Conservation (phyloP, 1,140 invertebrate genomes). For the Philopotamus ludificatus region DNA sequence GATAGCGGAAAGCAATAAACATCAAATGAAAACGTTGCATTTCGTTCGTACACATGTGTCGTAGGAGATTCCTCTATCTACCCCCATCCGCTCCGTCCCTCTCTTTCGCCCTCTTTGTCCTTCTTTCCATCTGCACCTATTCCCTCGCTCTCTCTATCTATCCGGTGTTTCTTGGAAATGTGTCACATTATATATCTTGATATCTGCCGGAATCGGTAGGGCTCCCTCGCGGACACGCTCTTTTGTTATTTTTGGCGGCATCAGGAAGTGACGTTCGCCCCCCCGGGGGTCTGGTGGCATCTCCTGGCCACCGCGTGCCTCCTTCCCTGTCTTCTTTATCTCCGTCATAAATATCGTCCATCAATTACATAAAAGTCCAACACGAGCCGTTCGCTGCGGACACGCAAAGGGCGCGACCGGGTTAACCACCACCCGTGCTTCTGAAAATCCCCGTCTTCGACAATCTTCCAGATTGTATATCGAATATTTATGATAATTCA, state of each 20-base stretch:
- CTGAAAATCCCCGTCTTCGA: too few relatives aligned
- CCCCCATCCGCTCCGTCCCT: too few relatives aligned
- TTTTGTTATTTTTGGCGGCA: neutral
- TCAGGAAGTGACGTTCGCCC: conserved; percentile 4
- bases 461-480: too few relatives aligned
- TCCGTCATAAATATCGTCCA: conserved; percentile 34
- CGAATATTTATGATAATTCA: too few relatives aligned
- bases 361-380: conserved; percentile 33
- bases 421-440: too few relatives aligned
- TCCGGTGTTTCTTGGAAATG: conserved; percentile 1
- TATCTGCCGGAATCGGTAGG: conserved; percentile 8
- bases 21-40: conserved; percentile 20
- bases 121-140: neutral
- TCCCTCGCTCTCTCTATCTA: too few relatives aligned
- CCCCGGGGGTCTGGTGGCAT: neutral
- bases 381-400: conserved; percentile 8
- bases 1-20: conserved; percentile 22
- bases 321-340: conserved; percentile 26
- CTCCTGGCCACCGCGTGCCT: neutral
- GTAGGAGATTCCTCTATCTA: too few relatives aligned
- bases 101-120: neutral
- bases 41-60: conserved; percentile 1
- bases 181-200: conserved; percentile 5
- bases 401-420: conserved; percentile 33
- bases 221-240: neutral